Evolutionary conservation across 2,888 invertebrate species (phyloP).

Genomic region (Helleia helle): DNA sequence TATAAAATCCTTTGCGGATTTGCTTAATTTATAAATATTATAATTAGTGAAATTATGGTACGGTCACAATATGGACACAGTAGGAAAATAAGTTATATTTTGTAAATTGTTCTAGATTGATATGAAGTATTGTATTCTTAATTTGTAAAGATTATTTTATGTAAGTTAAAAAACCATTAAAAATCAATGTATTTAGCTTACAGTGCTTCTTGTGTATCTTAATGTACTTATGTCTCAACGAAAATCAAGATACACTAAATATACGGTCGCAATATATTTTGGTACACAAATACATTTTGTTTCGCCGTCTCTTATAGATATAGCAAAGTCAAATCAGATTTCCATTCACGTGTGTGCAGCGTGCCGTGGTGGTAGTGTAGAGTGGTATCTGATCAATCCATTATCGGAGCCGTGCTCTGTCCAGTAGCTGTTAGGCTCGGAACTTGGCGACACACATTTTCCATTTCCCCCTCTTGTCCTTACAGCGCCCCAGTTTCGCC

Average conservation of each 20-base stretch:
- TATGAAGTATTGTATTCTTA: no score
- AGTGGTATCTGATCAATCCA: constrained; percentile 68
- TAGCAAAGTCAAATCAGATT: constrained; percentile 15
- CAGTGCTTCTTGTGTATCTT: no score
- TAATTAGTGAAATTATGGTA: no score
- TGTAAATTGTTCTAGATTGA: no score
- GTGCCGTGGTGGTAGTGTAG: constrained; percentile 25
- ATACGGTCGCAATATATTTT: constrained; percentile 1
- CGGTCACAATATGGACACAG: no score
- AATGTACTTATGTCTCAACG: no score
- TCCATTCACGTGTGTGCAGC: constrained; percentile 14
- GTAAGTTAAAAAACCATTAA: no score
- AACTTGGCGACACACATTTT: constrained; percentile 70
- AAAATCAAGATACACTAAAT: constrained; percentile 5
- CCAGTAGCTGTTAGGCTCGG: constrained; percentile 56
- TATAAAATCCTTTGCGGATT: no score
- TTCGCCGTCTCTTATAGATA: not conserved
- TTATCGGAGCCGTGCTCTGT: constrained; percentile 52
- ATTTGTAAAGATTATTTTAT: no score
- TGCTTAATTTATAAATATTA: no score
- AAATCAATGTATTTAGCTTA: no score
- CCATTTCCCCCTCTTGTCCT: constrained; percentile 61
- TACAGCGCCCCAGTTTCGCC: constrained; percentile 50
- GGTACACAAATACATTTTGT: constrained; percentile 5
- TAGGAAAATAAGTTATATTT: no score